phyloP scores from a whole-genome alignment of 2,113 vertebrate species.

The Donacobius atricapilla region DNA sequence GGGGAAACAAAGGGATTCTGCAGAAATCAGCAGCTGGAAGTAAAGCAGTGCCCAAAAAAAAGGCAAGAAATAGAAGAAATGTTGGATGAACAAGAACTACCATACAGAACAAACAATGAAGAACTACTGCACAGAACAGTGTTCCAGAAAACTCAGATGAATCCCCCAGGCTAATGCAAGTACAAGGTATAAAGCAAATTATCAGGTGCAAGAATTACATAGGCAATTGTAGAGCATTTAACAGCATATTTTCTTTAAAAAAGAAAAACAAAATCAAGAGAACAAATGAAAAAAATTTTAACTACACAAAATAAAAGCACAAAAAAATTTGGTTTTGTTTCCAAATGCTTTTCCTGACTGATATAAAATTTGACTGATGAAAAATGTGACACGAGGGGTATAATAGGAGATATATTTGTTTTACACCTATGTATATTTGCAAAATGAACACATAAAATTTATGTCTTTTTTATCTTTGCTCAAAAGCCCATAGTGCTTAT shows the following conservation, averaged over 20 bases:
- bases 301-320: background rate
- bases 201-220: background rate
- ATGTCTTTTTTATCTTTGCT: background rate
- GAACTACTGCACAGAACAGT: too few species aligned
- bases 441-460: background rate
- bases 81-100: background rate
- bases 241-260: background rate
- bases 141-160: background rate
- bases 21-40: background rate
- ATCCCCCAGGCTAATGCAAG: background rate
- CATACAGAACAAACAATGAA: background rate
- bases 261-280: background rate
- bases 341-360: background rate
- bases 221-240: background rate
- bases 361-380: background rate
- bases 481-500: background rate
- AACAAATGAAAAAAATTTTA: background rate
- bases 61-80: background rate
- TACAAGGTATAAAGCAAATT: background rate
- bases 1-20: background rate
- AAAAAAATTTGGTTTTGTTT: background rate
- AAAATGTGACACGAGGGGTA: background rate
- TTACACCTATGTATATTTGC: background rate
- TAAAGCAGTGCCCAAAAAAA: background rate
- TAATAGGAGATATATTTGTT: accelerated